Conservation (phyloP, 2,113 vertebrate species). For the Saccopteryx bilineata region DNA sequence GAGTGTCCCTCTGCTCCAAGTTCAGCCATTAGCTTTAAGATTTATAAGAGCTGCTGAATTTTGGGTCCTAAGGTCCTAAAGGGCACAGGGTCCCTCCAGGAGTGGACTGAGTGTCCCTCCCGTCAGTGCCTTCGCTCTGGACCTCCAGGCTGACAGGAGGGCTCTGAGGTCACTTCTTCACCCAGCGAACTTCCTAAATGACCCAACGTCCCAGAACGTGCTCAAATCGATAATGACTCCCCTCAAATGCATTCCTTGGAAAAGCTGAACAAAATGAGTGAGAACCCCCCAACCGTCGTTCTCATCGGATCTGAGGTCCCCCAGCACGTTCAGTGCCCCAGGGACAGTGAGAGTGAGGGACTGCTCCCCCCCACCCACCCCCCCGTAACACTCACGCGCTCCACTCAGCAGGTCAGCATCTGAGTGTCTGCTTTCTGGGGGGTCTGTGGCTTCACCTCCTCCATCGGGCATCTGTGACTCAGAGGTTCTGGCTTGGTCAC, state of each 20-base stretch:
- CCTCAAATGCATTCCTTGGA: background rate
- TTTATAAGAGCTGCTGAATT: rapidly evolving
- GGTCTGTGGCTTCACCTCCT: too few species aligned
- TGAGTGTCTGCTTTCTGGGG: too few species aligned
- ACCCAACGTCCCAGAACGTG: background rate
- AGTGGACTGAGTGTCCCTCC: background rate
- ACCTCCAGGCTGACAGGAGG: background rate
- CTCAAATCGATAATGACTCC: background rate
- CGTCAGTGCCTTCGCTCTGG: background rate
- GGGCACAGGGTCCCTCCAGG: rapidly evolving
- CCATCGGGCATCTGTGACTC: too few species aligned
- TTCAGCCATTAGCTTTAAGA: background rate
- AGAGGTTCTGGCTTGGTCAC: too few species aligned
- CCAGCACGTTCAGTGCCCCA: background rate
- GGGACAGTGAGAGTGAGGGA: background rate
- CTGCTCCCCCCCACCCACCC: background rate
- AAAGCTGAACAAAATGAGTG: background rate
- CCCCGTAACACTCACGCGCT: background rate
- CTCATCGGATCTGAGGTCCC: background rate
- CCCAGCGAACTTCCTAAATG: rapidly evolving
- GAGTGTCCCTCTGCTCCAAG: background rate
- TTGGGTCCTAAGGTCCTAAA: background rate
- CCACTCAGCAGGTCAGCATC: too few species aligned
- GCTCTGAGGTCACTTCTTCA: background rate
- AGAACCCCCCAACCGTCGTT: background rate